These are phyloP conservation scores for Resseliella maxima DNA, from an alignment of 2,888 invertebrate species.

Conservation along the genomic window DNA sequence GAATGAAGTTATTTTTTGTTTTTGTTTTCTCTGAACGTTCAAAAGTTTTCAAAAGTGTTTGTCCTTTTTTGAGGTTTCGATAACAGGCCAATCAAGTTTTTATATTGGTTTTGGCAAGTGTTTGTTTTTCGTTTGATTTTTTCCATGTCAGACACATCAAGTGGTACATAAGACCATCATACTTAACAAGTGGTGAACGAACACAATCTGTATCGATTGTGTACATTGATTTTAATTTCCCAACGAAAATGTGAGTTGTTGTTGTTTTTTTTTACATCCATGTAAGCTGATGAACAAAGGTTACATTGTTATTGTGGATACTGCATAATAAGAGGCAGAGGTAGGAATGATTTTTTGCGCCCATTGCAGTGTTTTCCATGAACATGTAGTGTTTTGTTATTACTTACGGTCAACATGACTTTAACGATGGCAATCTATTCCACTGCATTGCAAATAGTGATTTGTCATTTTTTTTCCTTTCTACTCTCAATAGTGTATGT, in stretches of 20 bases:
- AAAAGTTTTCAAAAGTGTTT: background rate
- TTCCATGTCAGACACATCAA: background rate
- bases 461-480: slow-evolving; percentile 32
- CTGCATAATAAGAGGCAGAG: background rate
- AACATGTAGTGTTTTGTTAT: background rate
- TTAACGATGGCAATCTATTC: background rate
- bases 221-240: slow-evolving; percentile 28
- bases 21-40: background rate
- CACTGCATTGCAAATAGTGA: slow-evolving; percentile 43
- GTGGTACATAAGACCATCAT: background rate
- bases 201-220: background rate
- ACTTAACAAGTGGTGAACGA: background rate
- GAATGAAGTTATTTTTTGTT: no score
- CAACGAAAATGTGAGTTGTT: background rate
- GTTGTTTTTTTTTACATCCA: no score
- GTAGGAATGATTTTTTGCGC: no score
- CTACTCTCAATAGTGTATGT: background rate
- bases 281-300: no score
- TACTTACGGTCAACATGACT: background rate
- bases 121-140: background rate
- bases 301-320: background rate
- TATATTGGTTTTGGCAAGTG: background rate
- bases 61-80: background rate
- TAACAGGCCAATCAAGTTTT: background rate
- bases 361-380: no score